phyloP scores from a whole-genome alignment of 2,113 vertebrate genomes.

The Sisor rabdophorus region DNA sequence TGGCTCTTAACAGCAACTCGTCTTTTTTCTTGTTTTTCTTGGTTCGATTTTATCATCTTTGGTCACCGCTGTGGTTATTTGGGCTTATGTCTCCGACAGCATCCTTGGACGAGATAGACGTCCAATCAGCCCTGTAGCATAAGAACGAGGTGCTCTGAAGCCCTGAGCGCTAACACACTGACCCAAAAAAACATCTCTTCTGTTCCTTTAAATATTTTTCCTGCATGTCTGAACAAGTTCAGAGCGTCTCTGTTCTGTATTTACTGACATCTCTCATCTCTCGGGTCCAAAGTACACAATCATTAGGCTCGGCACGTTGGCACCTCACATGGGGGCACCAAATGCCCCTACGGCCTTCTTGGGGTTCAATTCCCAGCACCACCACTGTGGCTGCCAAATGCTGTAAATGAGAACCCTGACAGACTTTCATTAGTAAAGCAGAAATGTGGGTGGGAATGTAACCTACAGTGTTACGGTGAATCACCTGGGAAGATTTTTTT shows the following conservation, averaged over 20 bases:
- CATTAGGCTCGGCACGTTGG: neutral
- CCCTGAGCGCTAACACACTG: conserved; percentile 63
- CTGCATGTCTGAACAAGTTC: conserved; percentile 10
- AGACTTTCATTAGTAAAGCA: neutral
- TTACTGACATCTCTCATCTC: conserved; percentile 18
- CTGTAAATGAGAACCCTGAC: neutral
- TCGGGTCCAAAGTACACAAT: conserved; percentile 8
- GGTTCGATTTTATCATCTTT: no score
- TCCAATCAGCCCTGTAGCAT: conserved; percentile 43
- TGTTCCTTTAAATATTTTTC: conserved; percentile 30
- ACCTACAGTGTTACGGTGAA: neutral
- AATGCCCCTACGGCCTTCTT: neutral
- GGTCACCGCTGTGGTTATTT: neutral
- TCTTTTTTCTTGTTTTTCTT: neutral
- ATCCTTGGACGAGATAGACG: neutral
- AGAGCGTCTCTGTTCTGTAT: conserved; percentile 28
- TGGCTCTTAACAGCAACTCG: neutral
- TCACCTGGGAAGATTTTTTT: neutral
- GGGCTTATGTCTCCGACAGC: neutral
- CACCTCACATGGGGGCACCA: neutral
- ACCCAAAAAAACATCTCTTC: conserved; percentile 56
- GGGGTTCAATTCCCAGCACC: neutral
- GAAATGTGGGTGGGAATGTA: neutral
- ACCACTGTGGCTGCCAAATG: neutral
- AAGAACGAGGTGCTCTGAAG: conserved; percentile 63